A percentile compares a stretch with the other conserved stretches of the same genome.
Evolutionary conservation across 2,797 vertebrate species (phyloP).

Genomic region (Etheostoma perlongum): DNA sequence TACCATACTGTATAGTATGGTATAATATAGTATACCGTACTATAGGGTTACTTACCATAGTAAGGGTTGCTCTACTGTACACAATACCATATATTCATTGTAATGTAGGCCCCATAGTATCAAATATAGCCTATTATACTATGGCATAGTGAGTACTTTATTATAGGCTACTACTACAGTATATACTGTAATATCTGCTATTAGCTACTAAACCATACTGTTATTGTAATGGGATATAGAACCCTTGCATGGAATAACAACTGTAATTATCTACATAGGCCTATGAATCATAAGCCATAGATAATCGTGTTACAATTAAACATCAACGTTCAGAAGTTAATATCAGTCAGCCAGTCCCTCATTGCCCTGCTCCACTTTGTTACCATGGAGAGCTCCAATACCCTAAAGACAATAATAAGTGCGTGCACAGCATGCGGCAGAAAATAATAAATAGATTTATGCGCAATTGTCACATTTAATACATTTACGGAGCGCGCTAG

Average conservation of each 20-base stretch:
- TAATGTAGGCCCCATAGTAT: neutral
- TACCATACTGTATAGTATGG: neutral
- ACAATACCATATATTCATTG: neutral
- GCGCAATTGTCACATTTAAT: slow-evolving; percentile 86
- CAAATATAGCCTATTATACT: neutral
- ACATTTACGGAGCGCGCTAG: slow-evolving; percentile 82
- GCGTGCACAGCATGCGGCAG: slow-evolving; percentile 80
- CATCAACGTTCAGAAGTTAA: slow-evolving; percentile 66
- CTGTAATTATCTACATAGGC: slow-evolving; percentile 7
- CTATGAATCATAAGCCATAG: slow-evolving; percentile 21
- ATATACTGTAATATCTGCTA: neutral
- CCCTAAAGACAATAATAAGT: slow-evolving; percentile 79
- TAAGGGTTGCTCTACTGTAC: no score
- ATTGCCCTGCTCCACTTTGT: slow-evolving; percentile 70
- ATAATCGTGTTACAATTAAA: slow-evolving; percentile 34
- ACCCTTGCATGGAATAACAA: neutral
- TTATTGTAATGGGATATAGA: neutral
- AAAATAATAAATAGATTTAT: slow-evolving; percentile 85
- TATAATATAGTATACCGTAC: neutral
- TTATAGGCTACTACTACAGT: neutral
- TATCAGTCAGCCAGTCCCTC: slow-evolving; percentile 47
- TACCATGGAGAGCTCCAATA: slow-evolving; percentile 78
- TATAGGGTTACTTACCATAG: no score
- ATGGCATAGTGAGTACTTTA: neutral
- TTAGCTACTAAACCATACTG: neutral